Base-by-base conservation (phyloP, 2,113 vertebrate genomes). In the Elaphurus davidianus region DNA sequence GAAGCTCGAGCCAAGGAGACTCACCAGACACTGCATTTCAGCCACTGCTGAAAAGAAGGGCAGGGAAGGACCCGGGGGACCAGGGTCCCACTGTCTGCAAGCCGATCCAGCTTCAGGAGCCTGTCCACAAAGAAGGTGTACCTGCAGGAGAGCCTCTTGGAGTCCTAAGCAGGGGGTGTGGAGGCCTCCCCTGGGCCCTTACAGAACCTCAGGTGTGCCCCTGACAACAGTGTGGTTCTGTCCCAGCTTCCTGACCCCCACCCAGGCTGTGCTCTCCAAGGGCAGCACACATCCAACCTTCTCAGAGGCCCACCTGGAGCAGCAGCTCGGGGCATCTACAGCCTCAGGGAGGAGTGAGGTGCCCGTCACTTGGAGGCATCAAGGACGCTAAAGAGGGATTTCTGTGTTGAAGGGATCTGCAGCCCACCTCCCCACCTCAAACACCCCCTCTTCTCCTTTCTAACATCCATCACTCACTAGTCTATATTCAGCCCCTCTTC, bases 1-100 rank as follows among this genome's bases (percentile, higher is more conserved):
- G 57, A 88, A 3, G 40, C 50, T 52, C 71, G 14, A 54, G 33
- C 84, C 86, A 19, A 5, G 33, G 57, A 79, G 25, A n/a, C 17
- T 25, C 13, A 3, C 21, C 47, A 47, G 14, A 43, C 0, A 1
- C n/a, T 2, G 2, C 60, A 3, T 55, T n/a, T 30, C 55, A 28
- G 40, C 62, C 43, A 14, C n/a, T 1, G 11, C 30, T 25, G 11
- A 59, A 36, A 15, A 55, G 25, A 60, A 55, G 33, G 23, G 50
- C 33, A 25, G 19, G 30, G 30, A n/a, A 54, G 23, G 30, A 15
- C 23, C 11, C 30, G 6, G 40, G 40, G 47, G 55, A 8, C 87
- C 45, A 36, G 84, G 2, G 81, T 19, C 59, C 59, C 40, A 7
- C 15, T 1, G 60, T 45, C 40, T 21, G 30, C 1, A 55, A 81